These are phyloP conservation scores for Zeuzera pyrina DNA, from an alignment of 2,888 invertebrate genomes.

Conservation along the genomic window DNA sequence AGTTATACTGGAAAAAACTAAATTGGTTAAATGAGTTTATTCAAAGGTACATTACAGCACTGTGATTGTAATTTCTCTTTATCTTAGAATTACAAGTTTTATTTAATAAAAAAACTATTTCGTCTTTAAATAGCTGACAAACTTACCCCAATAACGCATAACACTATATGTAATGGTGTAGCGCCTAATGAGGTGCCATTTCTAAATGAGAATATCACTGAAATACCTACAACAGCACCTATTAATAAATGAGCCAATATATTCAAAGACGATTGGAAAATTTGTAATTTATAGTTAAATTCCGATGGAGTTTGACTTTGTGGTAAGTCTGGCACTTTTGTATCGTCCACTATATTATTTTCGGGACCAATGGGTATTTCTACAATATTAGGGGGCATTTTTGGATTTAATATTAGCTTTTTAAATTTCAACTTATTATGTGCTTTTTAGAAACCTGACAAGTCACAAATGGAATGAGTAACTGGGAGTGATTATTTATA, in stretches of 20 bases:
- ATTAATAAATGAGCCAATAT: slow-evolving; percentile 41
- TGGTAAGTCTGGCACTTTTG: slow-evolving; percentile 1
- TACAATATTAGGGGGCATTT: slow-evolving; percentile 28
- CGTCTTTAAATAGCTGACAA: background rate
- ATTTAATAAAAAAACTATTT: background rate
- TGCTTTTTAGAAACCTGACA: too few relatives aligned
- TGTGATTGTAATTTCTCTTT: background rate
- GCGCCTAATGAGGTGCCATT: slow-evolving; percentile 29
- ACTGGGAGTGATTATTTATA: too few relatives aligned
- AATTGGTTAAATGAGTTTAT: background rate
- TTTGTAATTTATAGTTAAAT: slow-evolving; percentile 26
- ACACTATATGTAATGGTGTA: slow-evolving; percentile 35
- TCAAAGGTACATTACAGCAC: background rate
- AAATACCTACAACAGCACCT: slow-evolving; percentile 35
- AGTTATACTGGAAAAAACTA: slow-evolving; percentile 39
- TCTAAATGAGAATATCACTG: slow-evolving; percentile 31
- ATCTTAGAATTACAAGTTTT: background rate
- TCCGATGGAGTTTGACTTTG: slow-evolving; percentile 6
- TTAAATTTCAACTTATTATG: too few relatives aligned
- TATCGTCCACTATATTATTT: slow-evolving; percentile 12
- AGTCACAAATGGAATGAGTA: too few relatives aligned
- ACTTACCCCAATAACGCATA: slow-evolving; percentile 59
- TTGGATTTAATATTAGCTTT: too few relatives aligned
- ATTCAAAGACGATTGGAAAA: slow-evolving; percentile 35
- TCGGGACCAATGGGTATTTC: slow-evolving; percentile 18